A percentile compares a stretch with the other conserved stretches of the same genome.
Conservation (phyloP, 1,140 invertebrate genomes). For the Magallana angulata region DNA sequence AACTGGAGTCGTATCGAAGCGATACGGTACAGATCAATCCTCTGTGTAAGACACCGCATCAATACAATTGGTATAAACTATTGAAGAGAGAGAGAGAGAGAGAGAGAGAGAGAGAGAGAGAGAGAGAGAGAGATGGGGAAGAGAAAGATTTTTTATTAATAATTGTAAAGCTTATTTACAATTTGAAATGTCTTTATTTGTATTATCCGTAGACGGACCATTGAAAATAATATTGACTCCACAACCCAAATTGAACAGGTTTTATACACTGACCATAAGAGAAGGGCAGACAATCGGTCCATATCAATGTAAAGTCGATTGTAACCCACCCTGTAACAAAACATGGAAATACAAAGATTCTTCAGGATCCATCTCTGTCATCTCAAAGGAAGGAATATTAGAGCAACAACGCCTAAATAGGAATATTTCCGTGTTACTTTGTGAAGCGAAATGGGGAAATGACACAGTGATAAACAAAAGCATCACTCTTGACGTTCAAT, state of each 20-base stretch:
- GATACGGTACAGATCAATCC: not conserved
- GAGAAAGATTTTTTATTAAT: no score
- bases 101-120: no score
- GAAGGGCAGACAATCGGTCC: not conserved
- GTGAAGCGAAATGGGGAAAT: not conserved
- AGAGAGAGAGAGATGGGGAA: no score
- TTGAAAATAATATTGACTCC: not conserved
- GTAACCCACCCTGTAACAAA: not conserved
- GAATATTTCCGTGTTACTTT: not conserved
- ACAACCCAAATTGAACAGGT: not conserved
- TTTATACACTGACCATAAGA: not conserved
- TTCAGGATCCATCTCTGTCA: not conserved
- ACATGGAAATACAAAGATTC: not conserved
- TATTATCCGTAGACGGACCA: not conserved
- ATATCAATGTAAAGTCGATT: not conserved
- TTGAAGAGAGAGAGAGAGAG: no score
- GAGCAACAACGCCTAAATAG: no score
- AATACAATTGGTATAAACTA: no score
- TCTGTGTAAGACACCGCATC: not conserved
- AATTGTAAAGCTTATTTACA: no score
- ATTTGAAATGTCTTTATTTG: no score
- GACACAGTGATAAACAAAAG: no score
- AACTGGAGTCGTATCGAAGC: not conserved
- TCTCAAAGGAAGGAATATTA: not conserved
- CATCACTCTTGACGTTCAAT: not conserved